Percentiles rank a stretch among this genome's conserved stretches.
phyloP scores from a whole-genome alignment of 2,113 vertebrate species.

The Labeo catla region DNA sequence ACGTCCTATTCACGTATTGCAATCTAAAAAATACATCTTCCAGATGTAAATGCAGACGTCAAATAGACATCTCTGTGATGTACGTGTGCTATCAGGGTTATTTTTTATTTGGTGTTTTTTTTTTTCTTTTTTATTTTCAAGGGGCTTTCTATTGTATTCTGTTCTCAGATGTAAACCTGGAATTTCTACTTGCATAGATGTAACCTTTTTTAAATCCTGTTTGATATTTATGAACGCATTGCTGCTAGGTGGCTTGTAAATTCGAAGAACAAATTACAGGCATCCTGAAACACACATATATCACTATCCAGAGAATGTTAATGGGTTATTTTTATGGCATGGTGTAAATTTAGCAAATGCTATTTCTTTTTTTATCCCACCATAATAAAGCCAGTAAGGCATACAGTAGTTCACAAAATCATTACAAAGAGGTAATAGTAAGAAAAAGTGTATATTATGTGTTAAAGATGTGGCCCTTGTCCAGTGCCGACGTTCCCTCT shows the following conservation, averaged over 20 bases:
- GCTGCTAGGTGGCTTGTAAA: conserved; percentile 20
- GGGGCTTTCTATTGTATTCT: neutral
- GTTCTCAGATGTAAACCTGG: neutral
- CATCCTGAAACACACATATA: conserved; percentile 19
- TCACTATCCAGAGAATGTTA: conserved; percentile 28
- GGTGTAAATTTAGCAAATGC: conserved; percentile 30
- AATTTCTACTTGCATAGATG: conserved; percentile 18
- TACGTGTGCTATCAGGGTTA: neutral
- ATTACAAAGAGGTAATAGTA: conserved; percentile 1
- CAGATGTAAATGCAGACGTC: no score
- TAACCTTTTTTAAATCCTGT: neutral
- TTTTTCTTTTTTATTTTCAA: neutral
- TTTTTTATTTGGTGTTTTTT: neutral
- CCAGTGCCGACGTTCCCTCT: conserved; percentile 62
- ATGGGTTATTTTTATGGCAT: conserved; percentile 30
- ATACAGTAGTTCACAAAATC: neutral
- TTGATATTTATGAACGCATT: conserved; percentile 10
- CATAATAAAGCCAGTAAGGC: conserved; percentile 13
- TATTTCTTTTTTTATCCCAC: conserved; percentile 9
- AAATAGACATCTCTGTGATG: no score
- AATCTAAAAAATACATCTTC: no score
- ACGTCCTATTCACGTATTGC: no score
- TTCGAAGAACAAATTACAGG: neutral
- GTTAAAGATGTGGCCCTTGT: conserved; percentile 33
- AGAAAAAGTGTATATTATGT: conserved; percentile 1